Base-by-base conservation (phyloP, 2,113 vertebrate species). In the Salvator merianae region DNA sequence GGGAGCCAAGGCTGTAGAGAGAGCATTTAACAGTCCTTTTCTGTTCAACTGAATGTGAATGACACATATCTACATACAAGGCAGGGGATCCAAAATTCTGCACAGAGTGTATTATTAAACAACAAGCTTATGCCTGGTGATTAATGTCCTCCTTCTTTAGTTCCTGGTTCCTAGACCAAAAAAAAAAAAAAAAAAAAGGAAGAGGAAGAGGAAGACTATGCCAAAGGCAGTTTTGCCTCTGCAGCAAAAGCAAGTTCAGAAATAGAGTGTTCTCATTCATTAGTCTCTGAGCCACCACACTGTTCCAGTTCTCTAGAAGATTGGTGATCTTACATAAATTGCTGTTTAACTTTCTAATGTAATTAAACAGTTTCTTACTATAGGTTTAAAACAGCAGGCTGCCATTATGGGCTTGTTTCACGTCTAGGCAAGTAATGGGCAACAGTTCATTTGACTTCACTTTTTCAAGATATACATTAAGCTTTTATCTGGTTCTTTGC, bases 311-410 rank as follows among this genome's bases (percentile, higher is more conserved):
- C 50, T 71, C 69, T 32, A 36, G 22, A 68, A 47, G 30, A 82
- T n/a, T 55, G 2, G 20, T 40, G 6, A 24, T 74, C 71, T 47
- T 30, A 38, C 63, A 59, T 38, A 38, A 63, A 63, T 65, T 85
- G 55, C 77, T 79, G 65, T 85, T 84, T 85, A 72, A 85, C 40
- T 2, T 26, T 63, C 22, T 3, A 32, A 59, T 73, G 55, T 79
- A 85, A 79, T 85, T 85, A 85, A 73, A 50, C 38, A 66, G 73
- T 73, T 72, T 65, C 69, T 73, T 85, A 79, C 38, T 79, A 50
- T 70, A 40, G 38, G 59, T 70, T 73, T 85, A 85, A 85, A 85
- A 73, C 69, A 85, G 69, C 77, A 36, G 55, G 70, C 55, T 66
- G 50, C 65, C 78, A 78, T 87, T 82, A 86, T 13, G 12, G 55